phyloP scores from a whole-genome alignment of 2,888 invertebrate species.

The Isotomurus palustris region DNA sequence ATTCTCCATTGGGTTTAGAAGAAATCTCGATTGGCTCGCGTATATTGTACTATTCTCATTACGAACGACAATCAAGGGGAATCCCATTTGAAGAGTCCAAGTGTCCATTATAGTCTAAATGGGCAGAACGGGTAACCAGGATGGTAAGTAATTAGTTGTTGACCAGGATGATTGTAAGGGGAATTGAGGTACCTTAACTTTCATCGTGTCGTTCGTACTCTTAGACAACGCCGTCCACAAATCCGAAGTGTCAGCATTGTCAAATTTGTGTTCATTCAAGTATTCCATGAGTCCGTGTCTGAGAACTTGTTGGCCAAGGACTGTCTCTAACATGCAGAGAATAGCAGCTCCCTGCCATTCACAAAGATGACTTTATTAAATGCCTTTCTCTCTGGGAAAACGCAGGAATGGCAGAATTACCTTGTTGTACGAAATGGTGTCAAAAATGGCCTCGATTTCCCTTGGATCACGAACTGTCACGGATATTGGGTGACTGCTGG shows the following conservation, averaged over 20 bases:
- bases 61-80: conserved; percentile 67
- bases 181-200: conserved; percentile 60
- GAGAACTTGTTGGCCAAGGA: conserved; percentile 61
- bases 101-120: conserved; percentile 64
- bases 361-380: neutral
- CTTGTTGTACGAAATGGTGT: conserved; percentile 70
- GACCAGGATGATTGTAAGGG: too few species aligned
- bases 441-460: conserved; percentile 69
- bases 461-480: conserved; percentile 63
- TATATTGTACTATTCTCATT: conserved; percentile 60
- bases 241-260: conserved; percentile 72
- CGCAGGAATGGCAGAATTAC: conserved; percentile 48
- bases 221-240: conserved; percentile 71
- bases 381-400: neutral
- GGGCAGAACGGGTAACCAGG: neutral
- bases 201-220: conserved; percentile 59
- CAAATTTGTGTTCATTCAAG: conserved; percentile 63
- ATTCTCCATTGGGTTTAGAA: conserved; percentile 46
- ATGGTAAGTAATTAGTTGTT: too few species aligned
- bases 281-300: conserved; percentile 64
- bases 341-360: conserved; percentile 62
- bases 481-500: conserved; percentile 68
- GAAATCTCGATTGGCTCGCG: conserved; percentile 64
- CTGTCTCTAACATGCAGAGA: conserved; percentile 66
- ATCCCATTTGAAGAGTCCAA: conserved; percentile 79